Conservation (phyloP, 2,113 vertebrate species). For the Vicugna pacos region DNA sequence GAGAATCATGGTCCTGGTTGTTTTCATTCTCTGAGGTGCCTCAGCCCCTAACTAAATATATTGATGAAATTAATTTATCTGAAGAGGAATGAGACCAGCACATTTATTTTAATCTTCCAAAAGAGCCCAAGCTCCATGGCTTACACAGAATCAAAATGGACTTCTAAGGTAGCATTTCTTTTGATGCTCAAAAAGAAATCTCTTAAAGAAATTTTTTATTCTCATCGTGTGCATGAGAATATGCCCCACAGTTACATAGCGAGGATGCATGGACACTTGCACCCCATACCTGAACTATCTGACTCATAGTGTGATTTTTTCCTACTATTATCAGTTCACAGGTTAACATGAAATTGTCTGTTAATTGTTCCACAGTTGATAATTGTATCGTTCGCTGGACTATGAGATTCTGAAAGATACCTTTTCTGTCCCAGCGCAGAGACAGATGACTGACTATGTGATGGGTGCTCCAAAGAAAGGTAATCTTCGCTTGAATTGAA, state of each 20-base stretch:
- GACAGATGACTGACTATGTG: background rate
- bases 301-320: background rate
- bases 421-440: background rate
- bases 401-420: background rate
- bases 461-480: background rate
- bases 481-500: conserved; percentile 30
- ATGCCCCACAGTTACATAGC: background rate
- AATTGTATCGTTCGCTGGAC: background rate
- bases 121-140: background rate
- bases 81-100: background rate
- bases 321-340: background rate
- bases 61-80: background rate
- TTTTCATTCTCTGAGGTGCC: background rate
- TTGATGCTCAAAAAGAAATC: background rate
- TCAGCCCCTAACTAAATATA: conserved; percentile 6
- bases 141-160: background rate
- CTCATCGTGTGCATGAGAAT: background rate
- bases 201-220: background rate
- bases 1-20: background rate
- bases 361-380: background rate
- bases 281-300: background rate
- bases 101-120: background rate
- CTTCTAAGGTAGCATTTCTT: background rate
- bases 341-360: background rate
- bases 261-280: background rate